These are phyloP conservation scores for Saccostrea echinata DNA, from an alignment of 1,140 invertebrate genomes.

Conservation along the genomic window DNA sequence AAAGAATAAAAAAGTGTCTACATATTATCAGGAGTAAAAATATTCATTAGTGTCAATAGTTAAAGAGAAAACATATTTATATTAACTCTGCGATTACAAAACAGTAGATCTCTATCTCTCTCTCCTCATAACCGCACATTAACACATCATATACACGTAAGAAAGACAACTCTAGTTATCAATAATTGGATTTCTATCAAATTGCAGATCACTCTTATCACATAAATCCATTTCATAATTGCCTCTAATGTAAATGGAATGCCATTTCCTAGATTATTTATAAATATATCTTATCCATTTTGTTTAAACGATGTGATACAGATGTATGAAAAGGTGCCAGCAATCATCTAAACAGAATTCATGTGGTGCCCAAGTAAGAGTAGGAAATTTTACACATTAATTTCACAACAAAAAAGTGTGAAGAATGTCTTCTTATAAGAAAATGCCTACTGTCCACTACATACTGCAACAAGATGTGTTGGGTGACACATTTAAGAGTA, in stretches of 20 bases:
- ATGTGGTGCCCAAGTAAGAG: not conserved
- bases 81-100: too few relatives aligned
- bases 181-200: not conserved
- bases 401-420: too few relatives aligned
- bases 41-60: too few relatives aligned
- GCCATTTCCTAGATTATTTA: not conserved
- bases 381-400: too few relatives aligned
- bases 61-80: too few relatives aligned
- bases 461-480: too few relatives aligned
- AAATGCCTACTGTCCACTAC: too few relatives aligned
- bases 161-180: not conserved
- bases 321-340: not conserved
- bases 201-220: not conserved
- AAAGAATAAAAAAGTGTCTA: constrained; percentile 3
- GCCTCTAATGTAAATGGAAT: not conserved
- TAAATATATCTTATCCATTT: constrained; percentile 25
- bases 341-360: not conserved
- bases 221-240: not conserved
- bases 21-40: not conserved
- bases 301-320: not conserved
- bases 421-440: too few relatives aligned
- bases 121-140: not conserved
- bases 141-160: not conserved
- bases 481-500: not conserved
- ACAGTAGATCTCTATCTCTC: not conserved